Conservation (phyloP, 2,113 vertebrate genomes). For the Electrona antarctica region DNA sequence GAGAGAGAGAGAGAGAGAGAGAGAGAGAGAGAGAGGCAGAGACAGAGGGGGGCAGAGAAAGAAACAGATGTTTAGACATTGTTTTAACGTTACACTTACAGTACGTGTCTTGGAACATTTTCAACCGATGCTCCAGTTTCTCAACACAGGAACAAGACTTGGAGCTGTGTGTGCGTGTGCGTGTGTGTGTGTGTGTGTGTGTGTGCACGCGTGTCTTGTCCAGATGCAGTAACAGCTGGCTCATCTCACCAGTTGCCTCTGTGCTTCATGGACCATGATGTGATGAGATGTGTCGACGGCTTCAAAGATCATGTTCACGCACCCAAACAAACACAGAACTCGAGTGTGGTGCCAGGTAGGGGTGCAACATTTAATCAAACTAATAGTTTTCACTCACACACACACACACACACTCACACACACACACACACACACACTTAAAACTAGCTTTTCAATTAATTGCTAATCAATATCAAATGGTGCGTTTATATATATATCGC, state of each 20-base stretch:
- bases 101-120: neutral
- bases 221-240: constrained; percentile 60
- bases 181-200: neutral
- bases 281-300: constrained; percentile 54
- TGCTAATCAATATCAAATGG: no score
- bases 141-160: constrained; percentile 16
- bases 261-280: constrained; percentile 57
- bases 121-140: constrained; percentile 5
- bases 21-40: constrained; percentile 27
- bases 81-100: neutral
- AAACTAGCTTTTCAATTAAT: neutral
- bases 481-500: no score
- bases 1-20: neutral
- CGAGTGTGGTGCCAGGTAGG: neutral
- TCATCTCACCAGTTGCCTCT: constrained; percentile 63
- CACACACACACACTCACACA: constrained; percentile 1
- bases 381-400: constrained; percentile 7
- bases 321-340: neutral
- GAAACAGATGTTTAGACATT: neutral
- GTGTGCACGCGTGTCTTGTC: constrained; percentile 20
- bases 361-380: no score
- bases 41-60: neutral
- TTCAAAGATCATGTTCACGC: constrained; percentile 38
- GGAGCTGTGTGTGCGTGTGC: constrained; percentile 9
- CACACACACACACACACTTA: constrained; percentile 17